Conservation (phyloP, 2,888 invertebrate genomes). For the Xestia ashworthii region DNA sequence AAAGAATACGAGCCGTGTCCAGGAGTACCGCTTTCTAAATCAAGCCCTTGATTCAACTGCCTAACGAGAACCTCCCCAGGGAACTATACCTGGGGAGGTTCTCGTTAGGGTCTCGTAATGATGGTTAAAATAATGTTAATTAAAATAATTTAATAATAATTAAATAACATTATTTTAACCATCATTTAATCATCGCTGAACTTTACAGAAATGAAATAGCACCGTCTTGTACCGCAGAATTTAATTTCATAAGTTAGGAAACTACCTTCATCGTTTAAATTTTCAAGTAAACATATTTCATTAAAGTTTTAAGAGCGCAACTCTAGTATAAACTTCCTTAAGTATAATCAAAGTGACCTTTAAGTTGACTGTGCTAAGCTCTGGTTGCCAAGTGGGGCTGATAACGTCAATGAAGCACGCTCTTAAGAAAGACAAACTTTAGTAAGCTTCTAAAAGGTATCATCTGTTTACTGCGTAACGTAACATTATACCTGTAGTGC, state of each 20-base stretch:
- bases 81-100: too few species aligned
- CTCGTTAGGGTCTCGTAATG: too few species aligned
- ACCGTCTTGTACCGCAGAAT: conserved; percentile 58
- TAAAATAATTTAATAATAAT: too few species aligned
- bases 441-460: conserved; percentile 69
- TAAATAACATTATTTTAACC: conserved; percentile 17
- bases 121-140: too few species aligned
- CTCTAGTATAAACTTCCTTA: conserved; percentile 70
- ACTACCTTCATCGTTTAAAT: conserved; percentile 65
- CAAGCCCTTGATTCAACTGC: too few species aligned
- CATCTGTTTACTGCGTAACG: neutral
- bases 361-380: conserved; percentile 68
- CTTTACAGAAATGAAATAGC: conserved; percentile 45
- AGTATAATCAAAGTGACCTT: conserved; percentile 73
- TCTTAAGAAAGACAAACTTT: conserved; percentile 71
- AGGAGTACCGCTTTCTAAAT: too few species aligned
- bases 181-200: conserved; percentile 16
- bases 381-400: conserved; percentile 66
- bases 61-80: too few species aligned
- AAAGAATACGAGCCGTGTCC: too few species aligned
- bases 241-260: conserved; percentile 69
- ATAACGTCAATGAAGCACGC: conserved; percentile 69
- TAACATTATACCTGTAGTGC: neutral
- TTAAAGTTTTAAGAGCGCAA: conserved; percentile 73
- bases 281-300: conserved; percentile 78